phyloP scores from a whole-genome alignment of 2,113 vertebrate species.

The Bucco capensis region DNA sequence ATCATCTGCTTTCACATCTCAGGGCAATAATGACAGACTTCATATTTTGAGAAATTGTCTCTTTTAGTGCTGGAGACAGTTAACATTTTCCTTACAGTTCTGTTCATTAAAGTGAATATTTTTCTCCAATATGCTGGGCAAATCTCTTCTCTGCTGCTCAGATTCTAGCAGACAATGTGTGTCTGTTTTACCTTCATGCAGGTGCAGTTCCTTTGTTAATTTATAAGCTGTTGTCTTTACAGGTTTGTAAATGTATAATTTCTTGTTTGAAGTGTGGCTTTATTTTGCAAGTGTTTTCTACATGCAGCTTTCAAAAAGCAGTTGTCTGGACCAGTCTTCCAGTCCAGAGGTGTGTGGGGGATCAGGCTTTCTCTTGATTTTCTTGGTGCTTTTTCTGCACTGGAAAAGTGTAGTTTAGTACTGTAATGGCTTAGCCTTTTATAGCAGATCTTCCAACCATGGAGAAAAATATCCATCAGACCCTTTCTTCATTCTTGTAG shows the following conservation, averaged over 20 bases:
- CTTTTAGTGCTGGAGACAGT: neutral
- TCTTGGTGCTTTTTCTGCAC: neutral
- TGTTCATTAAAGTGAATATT: neutral
- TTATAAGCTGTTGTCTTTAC: neutral
- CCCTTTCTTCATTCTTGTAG: neutral
- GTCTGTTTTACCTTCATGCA: neutral
- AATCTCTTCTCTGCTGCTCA: neutral
- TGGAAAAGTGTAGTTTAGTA: neutral
- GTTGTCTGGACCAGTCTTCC: neutral
- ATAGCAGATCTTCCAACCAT: neutral
- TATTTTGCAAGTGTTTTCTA: neutral
- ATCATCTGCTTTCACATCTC: neutral
- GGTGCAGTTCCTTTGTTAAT: neutral
- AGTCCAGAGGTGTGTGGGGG: neutral
- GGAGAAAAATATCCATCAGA: neutral
- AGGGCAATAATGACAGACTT: neutral
- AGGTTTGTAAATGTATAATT: neutral
- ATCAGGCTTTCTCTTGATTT: neutral
- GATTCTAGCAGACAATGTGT: rapidly evolving
- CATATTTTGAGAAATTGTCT: neutral
- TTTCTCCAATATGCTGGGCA: neutral
- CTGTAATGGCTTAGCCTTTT: neutral
- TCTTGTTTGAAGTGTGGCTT: neutral
- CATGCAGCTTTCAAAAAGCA: neutral
- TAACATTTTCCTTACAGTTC: neutral